Evolutionary conservation across 2,888 invertebrate species (phyloP), one percentile per base, ranked within the genome.

Genomic region (Plagodis pulveraria): DNA sequence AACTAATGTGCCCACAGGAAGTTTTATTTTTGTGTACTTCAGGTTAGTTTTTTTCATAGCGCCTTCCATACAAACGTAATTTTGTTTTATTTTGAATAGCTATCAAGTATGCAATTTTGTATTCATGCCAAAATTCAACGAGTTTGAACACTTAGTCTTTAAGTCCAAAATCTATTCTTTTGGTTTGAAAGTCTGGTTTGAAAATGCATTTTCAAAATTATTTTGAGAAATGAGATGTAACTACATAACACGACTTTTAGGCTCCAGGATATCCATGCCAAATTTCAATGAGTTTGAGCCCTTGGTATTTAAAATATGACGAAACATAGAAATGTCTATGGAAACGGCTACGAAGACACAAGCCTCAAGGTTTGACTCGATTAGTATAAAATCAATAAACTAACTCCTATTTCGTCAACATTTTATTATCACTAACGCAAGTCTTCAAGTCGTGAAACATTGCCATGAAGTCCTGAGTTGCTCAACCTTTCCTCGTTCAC

Each of bases 401-500:
- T 12, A 41, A 36, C 10, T 44, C 34, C 46, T 34, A 40, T 40
- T 47, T 47, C 47, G 33, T 53, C 53, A 47, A 44, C 41, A 60
- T 61, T 70, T 63, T 67, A 63, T 67, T 66, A 67, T 69, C 66
- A 67, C 72, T 64, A 67, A 69, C 71, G 67, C 70, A 73, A 72
- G 70, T 66, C 67, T 58, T 60, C 57, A 68, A 77, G 62, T 78
- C 79, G 78, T 80, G 80, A 77, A 74, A 70, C 73, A 71, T 74
- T 72, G 76, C 70, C 74, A 73, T 80, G 73, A 69, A 65, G 71
- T 69, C 68, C 67, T 54, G 6, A 53, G 63, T 78, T 77, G 69
- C 77, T 56, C 64, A 74, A 77, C 65, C 51, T 40, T 51, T 55
- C 62, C 65, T 65, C 65, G 67, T 66, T 67, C 72, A 71, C 71